phyloP scores from a whole-genome alignment of 2,888 invertebrate genomes.

The Campoplex capitator region DNA sequence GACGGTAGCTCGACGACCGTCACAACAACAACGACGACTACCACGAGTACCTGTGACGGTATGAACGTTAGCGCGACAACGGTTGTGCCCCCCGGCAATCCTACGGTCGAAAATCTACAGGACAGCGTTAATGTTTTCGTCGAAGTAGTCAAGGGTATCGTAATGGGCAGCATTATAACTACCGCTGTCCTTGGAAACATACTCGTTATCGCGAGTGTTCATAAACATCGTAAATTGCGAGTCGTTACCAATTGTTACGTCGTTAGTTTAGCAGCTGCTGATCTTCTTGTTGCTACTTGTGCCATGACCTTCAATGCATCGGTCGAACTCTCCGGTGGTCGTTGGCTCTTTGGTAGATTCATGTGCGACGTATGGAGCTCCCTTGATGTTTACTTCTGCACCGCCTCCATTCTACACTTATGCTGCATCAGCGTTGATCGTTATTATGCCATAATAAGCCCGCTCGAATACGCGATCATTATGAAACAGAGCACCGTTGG shows the following conservation, averaged over 20 bases:
- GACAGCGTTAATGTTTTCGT: slow-evolving; percentile 79
- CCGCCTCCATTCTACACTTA: slow-evolving; percentile 95
- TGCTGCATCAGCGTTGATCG: slow-evolving; percentile 98
- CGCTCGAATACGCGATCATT: slow-evolving; percentile 95
- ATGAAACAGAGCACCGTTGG: slow-evolving; percentile 93
- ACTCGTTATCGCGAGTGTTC: slow-evolving; percentile 94
- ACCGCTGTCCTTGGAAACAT: slow-evolving; percentile 97
- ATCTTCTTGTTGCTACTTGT: slow-evolving; percentile 95
- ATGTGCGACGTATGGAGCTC: slow-evolving; percentile 98
- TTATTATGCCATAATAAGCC: slow-evolving; percentile 96
- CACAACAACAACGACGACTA: slow-evolving; percentile 66
- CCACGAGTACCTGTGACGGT: slow-evolving; percentile 65
- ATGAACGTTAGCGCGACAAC: slow-evolving; percentile 76
- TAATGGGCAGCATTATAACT: slow-evolving; percentile 94
- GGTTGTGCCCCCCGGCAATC: slow-evolving; percentile 78
- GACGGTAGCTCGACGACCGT: slow-evolving; percentile 71
- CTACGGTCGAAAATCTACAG: slow-evolving; percentile 81
- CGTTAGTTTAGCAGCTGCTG: slow-evolving; percentile 96
- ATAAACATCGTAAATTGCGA: slow-evolving; percentile 92
- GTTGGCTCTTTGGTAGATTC: slow-evolving; percentile 94
- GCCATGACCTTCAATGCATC: slow-evolving; percentile 97
- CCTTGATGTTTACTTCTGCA: slow-evolving; percentile 96
- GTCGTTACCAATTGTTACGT: slow-evolving; percentile 98
- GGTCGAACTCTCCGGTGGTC: slow-evolving; percentile 92
- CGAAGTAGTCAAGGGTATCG: slow-evolving; percentile 90